These are phyloP conservation scores for Wiebesia pumilae DNA, from an alignment of 1,140 invertebrate genomes.

Conservation along the genomic window DNA sequence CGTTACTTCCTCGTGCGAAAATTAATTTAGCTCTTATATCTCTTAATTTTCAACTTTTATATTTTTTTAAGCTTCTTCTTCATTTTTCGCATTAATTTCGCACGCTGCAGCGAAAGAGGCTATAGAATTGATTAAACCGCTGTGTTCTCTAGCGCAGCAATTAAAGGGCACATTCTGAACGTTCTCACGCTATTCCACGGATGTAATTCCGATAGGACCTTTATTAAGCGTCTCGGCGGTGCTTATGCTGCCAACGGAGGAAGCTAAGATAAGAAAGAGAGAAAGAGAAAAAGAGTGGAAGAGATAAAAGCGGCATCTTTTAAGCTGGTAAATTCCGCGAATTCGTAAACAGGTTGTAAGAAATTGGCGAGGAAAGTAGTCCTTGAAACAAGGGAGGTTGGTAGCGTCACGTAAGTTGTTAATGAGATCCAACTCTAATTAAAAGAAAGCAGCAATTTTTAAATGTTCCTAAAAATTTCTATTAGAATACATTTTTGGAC, in stretches of 20 bases:
- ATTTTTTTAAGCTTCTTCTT: background rate
- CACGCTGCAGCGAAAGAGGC: background rate
- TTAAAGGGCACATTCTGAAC: constrained; percentile 53
- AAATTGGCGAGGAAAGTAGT: background rate
- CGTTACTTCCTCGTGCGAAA: constrained; percentile 25
- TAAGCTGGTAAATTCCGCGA: constrained; percentile 20
- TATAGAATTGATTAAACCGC: constrained; percentile 23
- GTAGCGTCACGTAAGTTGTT: background rate
- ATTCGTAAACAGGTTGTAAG: background rate
- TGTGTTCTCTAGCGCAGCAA: constrained; percentile 41
- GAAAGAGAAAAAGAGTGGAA: background rate
- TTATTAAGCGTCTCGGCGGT: constrained; percentile 43
- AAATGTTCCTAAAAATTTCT: background rate
- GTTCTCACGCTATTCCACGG: constrained; percentile 51
- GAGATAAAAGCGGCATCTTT: background rate
- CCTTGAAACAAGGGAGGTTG: background rate
- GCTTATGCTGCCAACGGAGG: constrained; percentile 13
- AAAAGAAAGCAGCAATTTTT: background rate
- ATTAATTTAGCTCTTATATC: constrained; percentile 23
- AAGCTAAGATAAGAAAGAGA: background rate
- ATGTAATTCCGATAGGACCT: constrained; percentile 55
- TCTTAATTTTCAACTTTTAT: constrained; percentile 27
- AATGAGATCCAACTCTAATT: background rate
- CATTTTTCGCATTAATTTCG: constrained; percentile 36
- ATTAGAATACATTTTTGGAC: too few species aligned